These are phyloP conservation scores for Mimachlamys varia DNA, from an alignment of 2,888 invertebrate genomes.

Conservation along the genomic window DNA sequence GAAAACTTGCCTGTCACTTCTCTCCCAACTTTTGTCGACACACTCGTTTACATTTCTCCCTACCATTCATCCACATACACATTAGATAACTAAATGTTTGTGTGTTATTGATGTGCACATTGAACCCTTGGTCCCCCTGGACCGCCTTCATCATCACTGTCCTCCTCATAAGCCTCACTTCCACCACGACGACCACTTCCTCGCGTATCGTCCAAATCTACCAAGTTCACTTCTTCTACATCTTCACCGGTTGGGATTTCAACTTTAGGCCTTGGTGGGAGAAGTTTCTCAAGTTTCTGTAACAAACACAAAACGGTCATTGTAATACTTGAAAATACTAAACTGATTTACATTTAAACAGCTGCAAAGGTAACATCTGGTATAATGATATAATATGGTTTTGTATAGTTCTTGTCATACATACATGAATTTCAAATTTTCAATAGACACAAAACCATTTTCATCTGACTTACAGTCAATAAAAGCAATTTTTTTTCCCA, in stretches of 20 bases:
- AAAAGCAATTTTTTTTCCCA: no score
- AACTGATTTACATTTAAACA: no score
- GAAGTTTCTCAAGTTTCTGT: slow-evolving; percentile 88
- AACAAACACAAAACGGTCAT: slow-evolving; percentile 68
- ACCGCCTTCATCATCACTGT: slow-evolving; percentile 87
- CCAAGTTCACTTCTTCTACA: slow-evolving; percentile 93
- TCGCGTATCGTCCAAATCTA: slow-evolving; percentile 87
- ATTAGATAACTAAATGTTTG: not conserved
- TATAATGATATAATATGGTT: no score
- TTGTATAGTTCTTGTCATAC: not conserved
- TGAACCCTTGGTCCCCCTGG: slow-evolving; percentile 85
- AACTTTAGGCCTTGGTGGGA: slow-evolving; percentile 89
- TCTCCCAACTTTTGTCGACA: not conserved
- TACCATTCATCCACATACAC: not conserved
- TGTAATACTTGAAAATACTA: not conserved
- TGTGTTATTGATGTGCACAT: slow-evolving; percentile 89
- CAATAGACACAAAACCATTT: no score
- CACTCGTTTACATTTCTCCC: slow-evolving; percentile 2
- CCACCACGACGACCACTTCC: slow-evolving; percentile 82
- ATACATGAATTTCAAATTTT: no score
- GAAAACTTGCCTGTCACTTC: not conserved
- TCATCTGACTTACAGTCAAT: no score
- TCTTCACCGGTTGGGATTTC: slow-evolving; percentile 90
- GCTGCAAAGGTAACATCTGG: no score
- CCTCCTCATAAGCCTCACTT: slow-evolving; percentile 86